Evolutionary conservation across 2,888 invertebrate genomes (phyloP), one percentile per base, ranked within the genome.

Genomic region (Drosophila nr. perissopoda): DNA sequence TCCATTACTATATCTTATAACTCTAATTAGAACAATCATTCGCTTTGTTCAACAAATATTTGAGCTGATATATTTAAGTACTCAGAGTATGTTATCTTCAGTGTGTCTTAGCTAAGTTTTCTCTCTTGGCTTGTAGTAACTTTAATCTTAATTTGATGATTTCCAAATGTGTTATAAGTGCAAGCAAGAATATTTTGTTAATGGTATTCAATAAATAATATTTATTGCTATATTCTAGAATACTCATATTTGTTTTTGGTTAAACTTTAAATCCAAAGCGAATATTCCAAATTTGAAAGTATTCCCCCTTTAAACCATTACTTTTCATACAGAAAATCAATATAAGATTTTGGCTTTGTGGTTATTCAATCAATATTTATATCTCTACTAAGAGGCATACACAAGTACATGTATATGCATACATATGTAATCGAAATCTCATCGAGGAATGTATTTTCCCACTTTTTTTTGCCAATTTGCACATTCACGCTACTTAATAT

Each of bases 61-160:
- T 40, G 1, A 18, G 36, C 36, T 40, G n/a, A 40, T 10, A 33
- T 33, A 33, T 33, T 10, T 31, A 31, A 31, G 31, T 31, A 0
- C 0, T 8, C 31, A 4, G 34, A 0, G 33, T 11, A 1, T 0
- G 11, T 33, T 1, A 4, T 34, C 34, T 4, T 13, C 1, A 4
- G 4, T 4, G 13, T 11, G 10, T 40, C 1, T 11, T 1, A 42
- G 21, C 21, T 11, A 21, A 21, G 42, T 21, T 11, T 21, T 42
- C 2, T 5, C 5, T 21, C 21, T 10, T 10, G 1, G n/a, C 10
- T 2, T 40, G n/a, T n/a, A 40, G 10, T n/a, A 40, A 18, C 40
- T 25, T 2, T 25, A 16, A 16, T 25, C 16, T 16, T 16, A 4
- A 16, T 2, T 25, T 25, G 1, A 7, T 4, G 13, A 0, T 4